A percentile compares a stretch with the other conserved stretches of the same genome.
phyloP scores from a whole-genome alignment of 2,113 vertebrate genomes.

The Mormyrus lacerda region DNA sequence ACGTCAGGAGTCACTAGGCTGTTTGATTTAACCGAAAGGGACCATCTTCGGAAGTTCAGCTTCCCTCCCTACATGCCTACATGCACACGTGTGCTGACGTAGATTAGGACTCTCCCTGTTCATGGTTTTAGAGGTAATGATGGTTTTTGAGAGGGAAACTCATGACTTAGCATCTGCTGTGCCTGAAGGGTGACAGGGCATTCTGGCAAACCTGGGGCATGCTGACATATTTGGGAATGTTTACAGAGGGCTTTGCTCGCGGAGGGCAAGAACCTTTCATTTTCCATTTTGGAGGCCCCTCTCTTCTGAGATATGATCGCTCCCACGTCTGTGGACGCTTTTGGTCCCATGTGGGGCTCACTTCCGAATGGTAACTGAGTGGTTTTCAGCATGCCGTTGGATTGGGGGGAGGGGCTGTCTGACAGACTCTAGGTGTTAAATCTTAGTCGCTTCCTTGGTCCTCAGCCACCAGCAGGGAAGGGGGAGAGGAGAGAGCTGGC shows the following conservation, averaged over 20 bases:
- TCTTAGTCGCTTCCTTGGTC: not conserved
- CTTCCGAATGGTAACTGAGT: not conserved
- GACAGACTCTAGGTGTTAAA: not conserved
- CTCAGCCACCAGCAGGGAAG: not conserved
- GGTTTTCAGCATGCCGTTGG: not conserved
- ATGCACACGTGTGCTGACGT: not conserved
- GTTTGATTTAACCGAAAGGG: not conserved
- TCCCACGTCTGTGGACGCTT: not conserved
- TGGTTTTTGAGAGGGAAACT: not conserved
- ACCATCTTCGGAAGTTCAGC: not conserved
- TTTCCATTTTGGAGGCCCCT: not conserved
- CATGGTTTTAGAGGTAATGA: not conserved
- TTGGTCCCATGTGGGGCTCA: not conserved
- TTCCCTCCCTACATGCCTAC: too few species aligned
- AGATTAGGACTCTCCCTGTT: not conserved
- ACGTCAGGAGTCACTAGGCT: not conserved
- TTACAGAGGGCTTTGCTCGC: not conserved
- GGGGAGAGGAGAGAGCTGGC: not conserved
- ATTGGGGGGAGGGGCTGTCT: not conserved
- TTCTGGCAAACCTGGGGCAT: not conserved
- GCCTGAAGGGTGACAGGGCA: not conserved
- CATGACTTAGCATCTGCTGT: not conserved
- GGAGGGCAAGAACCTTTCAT: not conserved
- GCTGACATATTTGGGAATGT: not conserved
- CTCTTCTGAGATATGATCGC: not conserved